Evolutionary conservation across 2,797 vertebrate species (phyloP).

Genomic region (Chelmon rostratus): DNA sequence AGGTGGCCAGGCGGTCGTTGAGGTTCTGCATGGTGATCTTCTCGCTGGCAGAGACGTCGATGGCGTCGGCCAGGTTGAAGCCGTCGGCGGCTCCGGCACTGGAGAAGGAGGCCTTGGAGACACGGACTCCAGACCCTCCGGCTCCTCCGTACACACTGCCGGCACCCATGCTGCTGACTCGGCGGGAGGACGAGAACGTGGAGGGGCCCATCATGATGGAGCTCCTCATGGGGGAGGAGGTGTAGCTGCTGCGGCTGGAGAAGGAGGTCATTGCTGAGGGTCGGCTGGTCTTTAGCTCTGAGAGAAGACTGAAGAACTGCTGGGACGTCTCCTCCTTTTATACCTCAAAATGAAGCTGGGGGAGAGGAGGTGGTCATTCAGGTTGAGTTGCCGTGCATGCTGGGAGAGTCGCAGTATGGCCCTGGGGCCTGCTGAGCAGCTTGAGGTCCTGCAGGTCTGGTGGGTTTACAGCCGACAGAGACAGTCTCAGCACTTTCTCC

Average conservation of each 20-base stretch:
- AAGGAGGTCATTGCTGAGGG: slow-evolving; percentile 45
- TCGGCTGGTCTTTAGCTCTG: background rate
- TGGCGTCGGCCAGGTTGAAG: slow-evolving; percentile 8
- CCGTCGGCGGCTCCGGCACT: background rate
- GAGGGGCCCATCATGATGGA: background rate
- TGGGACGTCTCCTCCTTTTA: slow-evolving; percentile 22
- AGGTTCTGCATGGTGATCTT: slow-evolving; percentile 90
- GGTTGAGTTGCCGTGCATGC: slow-evolving; percentile 4
- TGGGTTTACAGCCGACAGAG: background rate
- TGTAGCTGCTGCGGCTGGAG: slow-evolving; percentile 44
- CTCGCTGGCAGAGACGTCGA: slow-evolving; percentile 20
- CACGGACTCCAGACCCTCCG: slow-evolving; percentile 68
- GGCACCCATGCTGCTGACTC: slow-evolving; percentile 29
- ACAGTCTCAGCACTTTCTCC: background rate
- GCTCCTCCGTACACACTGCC: slow-evolving; percentile 84
- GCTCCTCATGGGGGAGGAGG: slow-evolving; percentile 23
- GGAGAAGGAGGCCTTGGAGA: slow-evolving; percentile 45
- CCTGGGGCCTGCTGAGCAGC: background rate
- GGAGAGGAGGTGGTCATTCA: background rate
- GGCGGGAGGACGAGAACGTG: slow-evolving; percentile 17
- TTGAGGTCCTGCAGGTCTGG: slow-evolving; percentile 14
- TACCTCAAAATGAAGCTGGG: background rate
- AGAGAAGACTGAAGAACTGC: slow-evolving; percentile 13
- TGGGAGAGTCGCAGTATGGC: background rate
- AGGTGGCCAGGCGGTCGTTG: slow-evolving; percentile 89